phyloP scores from a whole-genome alignment of 2,113 vertebrate genomes.

The Malurus melanocephalus region DNA sequence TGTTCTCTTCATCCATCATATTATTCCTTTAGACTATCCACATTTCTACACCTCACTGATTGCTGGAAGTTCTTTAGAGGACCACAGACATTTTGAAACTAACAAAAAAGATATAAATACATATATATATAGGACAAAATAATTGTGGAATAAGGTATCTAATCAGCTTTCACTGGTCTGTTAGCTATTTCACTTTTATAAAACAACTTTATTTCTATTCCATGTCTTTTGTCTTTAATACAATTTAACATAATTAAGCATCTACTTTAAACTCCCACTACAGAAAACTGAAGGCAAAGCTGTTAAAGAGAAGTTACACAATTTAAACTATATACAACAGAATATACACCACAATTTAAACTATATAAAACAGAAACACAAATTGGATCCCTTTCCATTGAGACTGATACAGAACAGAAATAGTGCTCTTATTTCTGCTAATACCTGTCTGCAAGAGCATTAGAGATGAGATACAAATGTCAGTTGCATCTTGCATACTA shows the following conservation, averaged over 20 bases:
- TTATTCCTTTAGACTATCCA: neutral
- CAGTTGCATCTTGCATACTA: neutral
- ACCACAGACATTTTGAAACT: neutral
- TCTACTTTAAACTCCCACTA: neutral
- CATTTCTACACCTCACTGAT: neutral
- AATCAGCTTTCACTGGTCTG: neutral
- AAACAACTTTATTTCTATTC: neutral
- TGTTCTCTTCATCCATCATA: neutral
- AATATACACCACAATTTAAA: neutral
- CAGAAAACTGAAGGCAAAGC: neutral
- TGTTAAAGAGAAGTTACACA: neutral
- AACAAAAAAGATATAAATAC: neutral
- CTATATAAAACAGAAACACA: neutral
- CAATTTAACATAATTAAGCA: neutral
- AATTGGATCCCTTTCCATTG: neutral
- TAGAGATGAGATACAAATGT: neutral
- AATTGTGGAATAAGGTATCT: neutral
- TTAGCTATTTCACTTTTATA: neutral
- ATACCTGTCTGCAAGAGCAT: neutral
- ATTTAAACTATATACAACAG: neutral
- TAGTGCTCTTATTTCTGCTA: neutral
- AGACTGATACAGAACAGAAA: neutral
- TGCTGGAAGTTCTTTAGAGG: neutral
- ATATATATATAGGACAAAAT: neutral
- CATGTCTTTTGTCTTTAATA: neutral